Base-by-base conservation (phyloP, 2,888 invertebrate species). In the Antheraea yamamai region DNA sequence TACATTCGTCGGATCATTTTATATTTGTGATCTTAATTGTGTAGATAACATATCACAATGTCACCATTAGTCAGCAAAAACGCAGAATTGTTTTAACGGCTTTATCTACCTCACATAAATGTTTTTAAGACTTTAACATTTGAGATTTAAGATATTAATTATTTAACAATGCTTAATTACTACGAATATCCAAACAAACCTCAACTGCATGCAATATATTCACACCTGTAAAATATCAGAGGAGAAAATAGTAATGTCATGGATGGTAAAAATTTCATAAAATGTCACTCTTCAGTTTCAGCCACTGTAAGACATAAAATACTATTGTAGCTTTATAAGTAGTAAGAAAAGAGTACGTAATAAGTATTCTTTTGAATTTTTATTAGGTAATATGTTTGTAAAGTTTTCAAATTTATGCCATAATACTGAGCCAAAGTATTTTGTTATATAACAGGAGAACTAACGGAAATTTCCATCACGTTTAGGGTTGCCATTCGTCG, bases 1-100 rank as follows among this genome's bases (percentile, higher is more conserved):
- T n/a, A 71, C 58, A 72, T 75, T 61, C 72, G 71, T 74, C 74
- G 18, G 74, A 55, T 70, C 58, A 6, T 39, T 74, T 30, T 66
- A 66, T 74, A 71, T 52, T 71, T 55, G 64, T 71, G 18, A 73
- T 71, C 61, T 51, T 4, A 61, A 52, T 58, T 71, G 68, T 55
- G 35, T 58, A 71, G n/a, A 23, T 30, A 58, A 74, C 58, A 73
- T 58, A 26, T 68, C 39, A 68, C 7, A 68, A 35, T 68, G 39
- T 68, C 68, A 39, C 20, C 68, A n/a, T 70, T 70, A 70, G n/a
- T 70, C 30, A 30, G 4, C 16, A 66, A 66, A 66, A 30, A 30
- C 0, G 64, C 30, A 30, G 26, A 30, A 66, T 66, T 66, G 30
- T 66, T 66, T 66, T 26, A 14, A 16, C 10, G 64, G 30, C 64